Evolutionary conservation across 2,888 invertebrate genomes (phyloP).

Genomic region (Abscondita cerata): DNA sequence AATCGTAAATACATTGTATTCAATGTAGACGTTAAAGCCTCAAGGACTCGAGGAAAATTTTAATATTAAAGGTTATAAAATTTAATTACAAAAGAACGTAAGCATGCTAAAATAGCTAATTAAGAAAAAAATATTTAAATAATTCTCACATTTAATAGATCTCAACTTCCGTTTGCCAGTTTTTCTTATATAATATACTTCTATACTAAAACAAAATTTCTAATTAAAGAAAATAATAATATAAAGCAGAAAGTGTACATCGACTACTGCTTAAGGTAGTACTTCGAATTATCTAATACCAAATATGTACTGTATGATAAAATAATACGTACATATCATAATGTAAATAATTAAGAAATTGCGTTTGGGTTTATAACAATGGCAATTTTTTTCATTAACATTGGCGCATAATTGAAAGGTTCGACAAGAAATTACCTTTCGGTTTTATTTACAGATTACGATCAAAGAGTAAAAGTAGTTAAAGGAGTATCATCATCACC

Average conservation of each 20-base stretch:
- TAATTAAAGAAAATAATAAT: background rate
- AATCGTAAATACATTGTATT: too few species aligned
- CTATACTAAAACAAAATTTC: too few species aligned
- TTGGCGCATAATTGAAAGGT: too few species aligned
- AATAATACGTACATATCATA: constrained; percentile 19
- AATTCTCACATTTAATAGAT: too few species aligned
- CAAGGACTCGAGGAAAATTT: too few species aligned
- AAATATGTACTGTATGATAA: constrained; percentile 26
- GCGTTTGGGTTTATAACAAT: background rate
- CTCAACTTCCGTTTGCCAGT: too few species aligned
- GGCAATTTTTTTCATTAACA: background rate
- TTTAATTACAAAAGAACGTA: too few species aligned
- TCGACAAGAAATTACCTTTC: background rate
- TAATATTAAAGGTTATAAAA: too few species aligned
- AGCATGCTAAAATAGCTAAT: too few species aligned
- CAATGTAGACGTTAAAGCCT: too few species aligned
- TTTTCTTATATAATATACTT: too few species aligned
- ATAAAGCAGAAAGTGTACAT: background rate
- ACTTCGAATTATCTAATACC: constrained; percentile 17
- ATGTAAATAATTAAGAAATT: constrained; percentile 18
- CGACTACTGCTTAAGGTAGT: constrained; percentile 13
- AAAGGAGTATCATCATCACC: constrained; percentile 40
- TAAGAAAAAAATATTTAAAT: too few species aligned
- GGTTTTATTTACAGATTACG: constrained; percentile 15
- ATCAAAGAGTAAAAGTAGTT: constrained; percentile 26